These are phyloP conservation scores for Hemibagrus wyckioides DNA, from an alignment of 2,113 vertebrate species.

Conservation along the genomic window DNA sequence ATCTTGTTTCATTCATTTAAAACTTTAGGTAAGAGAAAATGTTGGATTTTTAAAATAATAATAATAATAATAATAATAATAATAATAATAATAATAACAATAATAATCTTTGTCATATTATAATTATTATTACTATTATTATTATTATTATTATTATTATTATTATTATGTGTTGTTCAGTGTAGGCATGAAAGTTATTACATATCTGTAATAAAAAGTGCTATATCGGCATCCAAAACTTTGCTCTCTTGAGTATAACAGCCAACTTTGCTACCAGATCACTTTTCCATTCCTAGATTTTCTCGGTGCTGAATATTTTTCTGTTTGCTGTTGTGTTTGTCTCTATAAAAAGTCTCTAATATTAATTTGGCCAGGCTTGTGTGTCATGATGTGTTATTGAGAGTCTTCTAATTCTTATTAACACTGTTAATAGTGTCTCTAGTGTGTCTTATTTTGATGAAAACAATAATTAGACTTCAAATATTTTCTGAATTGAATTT, in stretches of 20 bases:
- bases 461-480: background rate
- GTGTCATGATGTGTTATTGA: no score
- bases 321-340: conserved; percentile 6
- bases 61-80: background rate
- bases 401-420: no score
- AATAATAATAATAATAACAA: background rate
- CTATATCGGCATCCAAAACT: background rate
- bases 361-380: background rate
- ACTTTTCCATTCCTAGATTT: background rate
- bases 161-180: background rate
- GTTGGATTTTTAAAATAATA: background rate
- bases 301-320: background rate
- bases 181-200: background rate
- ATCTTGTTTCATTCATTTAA: background rate
- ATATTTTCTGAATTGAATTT: background rate
- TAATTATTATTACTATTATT: background rate
- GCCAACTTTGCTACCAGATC: background rate
- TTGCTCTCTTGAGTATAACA: background rate
- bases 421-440: no score
- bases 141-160: background rate
- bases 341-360: background rate
- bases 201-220: background rate
- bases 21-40: background rate
- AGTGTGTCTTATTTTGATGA: background rate
- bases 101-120: background rate